phyloP scores from a whole-genome alignment of 2,797 vertebrate genomes.

The Xenopus petersii region DNA sequence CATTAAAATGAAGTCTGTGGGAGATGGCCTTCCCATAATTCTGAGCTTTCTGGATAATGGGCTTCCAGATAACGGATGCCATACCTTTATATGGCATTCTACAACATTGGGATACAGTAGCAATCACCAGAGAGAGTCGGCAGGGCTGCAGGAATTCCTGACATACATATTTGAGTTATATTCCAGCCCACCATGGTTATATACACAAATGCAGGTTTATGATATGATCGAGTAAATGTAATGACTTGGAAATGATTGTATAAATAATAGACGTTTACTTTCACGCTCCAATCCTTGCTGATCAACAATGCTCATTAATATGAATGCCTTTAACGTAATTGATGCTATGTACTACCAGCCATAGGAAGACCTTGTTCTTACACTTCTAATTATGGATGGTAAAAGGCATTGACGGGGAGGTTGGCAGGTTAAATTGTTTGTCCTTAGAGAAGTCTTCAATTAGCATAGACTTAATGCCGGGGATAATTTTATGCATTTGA shows the following conservation, averaged over 20 bases:
- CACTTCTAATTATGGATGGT: slow-evolving; percentile 55
- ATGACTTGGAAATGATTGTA: slow-evolving; percentile 21
- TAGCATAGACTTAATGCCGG: slow-evolving; percentile 60
- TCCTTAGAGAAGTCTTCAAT: slow-evolving; percentile 52
- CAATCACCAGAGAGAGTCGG: no score
- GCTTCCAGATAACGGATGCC: no score
- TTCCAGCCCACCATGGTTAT: neutral
- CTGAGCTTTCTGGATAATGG: no score
- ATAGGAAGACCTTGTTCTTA: slow-evolving; percentile 5
- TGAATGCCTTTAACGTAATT: slow-evolving; percentile 52
- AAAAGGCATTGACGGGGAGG: slow-evolving; percentile 53
- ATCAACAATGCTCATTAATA: slow-evolving; percentile 53
- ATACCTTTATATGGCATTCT: no score
- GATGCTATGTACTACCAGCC: slow-evolving; percentile 26
- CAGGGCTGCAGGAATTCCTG: no score
- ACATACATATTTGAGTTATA: no score
- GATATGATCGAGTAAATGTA: slow-evolving; percentile 29
- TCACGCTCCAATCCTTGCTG: slow-evolving; percentile 9
- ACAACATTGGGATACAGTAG: no score
- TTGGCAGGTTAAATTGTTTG: slow-evolving; percentile 56
- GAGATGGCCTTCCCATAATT: no score
- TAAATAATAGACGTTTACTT: slow-evolving; percentile 18
- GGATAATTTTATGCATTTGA: slow-evolving; percentile 59
- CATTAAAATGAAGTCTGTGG: no score
- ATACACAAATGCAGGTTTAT: neutral